These are phyloP conservation scores for Apogon talboti DNA, from an alignment of 2,797 vertebrate species.

Conservation along the genomic window DNA sequence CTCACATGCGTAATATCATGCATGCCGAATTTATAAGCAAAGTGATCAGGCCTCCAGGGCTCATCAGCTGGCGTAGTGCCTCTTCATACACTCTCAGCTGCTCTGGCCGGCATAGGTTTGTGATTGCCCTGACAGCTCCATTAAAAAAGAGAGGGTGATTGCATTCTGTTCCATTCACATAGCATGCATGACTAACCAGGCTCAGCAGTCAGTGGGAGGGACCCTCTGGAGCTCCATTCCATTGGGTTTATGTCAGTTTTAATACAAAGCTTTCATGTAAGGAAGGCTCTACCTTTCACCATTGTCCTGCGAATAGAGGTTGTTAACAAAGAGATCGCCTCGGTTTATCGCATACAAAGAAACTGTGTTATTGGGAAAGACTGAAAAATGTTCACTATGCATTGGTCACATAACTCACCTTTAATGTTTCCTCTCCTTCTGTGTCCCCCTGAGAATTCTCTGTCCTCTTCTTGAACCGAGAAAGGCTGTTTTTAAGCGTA, in stretches of 20 bases:
- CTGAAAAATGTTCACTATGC: not conserved
- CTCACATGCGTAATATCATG: slow-evolving; percentile 33
- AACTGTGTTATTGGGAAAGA: not conserved
- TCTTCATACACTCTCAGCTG: slow-evolving; percentile 65
- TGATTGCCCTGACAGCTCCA: slow-evolving; percentile 83
- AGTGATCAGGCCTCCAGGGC: slow-evolving; percentile 63
- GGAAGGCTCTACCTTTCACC: slow-evolving; percentile 52
- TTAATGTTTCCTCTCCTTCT: not conserved
- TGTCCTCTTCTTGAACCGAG: not conserved
- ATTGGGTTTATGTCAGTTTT: slow-evolving; percentile 72
- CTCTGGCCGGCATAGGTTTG: slow-evolving; percentile 57
- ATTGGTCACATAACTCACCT: slow-evolving; percentile 2
- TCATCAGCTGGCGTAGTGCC: slow-evolving; percentile 67
- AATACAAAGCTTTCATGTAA: slow-evolving; percentile 67
- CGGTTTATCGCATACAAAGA: slow-evolving; percentile 25
- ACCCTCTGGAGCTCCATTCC: slow-evolving; percentile 61
- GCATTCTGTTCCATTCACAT: slow-evolving; percentile 66
- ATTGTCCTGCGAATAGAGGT: slow-evolving; percentile 35
- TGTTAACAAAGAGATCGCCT: slow-evolving; percentile 44
- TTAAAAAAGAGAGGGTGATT: slow-evolving; percentile 80
- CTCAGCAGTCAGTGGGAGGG: slow-evolving; percentile 61
- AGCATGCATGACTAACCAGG: slow-evolving; percentile 79
- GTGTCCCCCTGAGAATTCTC: not conserved
- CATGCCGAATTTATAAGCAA: slow-evolving; percentile 54
- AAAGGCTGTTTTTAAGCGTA: not conserved